Percentiles rank a stretch among this genome's conserved stretches.
Evolutionary conservation across 2,797 vertebrate genomes (phyloP).

Genomic region (Urocyon cinereoargenteus): DNA sequence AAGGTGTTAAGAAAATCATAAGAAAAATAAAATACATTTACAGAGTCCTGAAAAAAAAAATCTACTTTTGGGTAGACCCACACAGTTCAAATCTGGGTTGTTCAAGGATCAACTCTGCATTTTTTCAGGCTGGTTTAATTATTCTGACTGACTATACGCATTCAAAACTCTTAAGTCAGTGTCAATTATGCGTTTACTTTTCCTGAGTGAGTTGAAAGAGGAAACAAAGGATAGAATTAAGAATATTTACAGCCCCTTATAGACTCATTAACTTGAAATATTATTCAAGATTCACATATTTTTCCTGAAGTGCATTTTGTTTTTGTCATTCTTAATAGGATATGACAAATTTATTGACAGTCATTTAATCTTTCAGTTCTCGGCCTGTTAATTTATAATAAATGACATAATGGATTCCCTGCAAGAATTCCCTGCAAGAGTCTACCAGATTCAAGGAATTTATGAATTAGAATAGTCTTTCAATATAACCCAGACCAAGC

Average conservation of each 20-base stretch:
- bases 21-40: not conserved
- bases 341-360: not conserved
- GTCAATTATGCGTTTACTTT: not conserved
- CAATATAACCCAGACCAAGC: not conserved
- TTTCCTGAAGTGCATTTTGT: constrained; percentile 22
- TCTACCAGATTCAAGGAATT: not conserved
- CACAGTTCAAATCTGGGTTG: not conserved
- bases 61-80: not conserved
- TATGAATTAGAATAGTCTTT: not conserved
- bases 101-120: not conserved
- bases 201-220: not conserved
- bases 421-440: not conserved
- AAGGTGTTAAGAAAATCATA: not conserved
- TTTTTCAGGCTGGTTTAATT: not conserved
- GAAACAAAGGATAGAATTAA: not conserved
- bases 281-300: not conserved
- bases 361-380: constrained; percentile 9
- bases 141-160: not conserved
- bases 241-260: not conserved
- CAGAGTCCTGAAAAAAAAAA: not conserved
- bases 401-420: not conserved
- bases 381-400: not conserved
- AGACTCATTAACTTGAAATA: not conserved
- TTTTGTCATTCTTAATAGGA: not conserved
- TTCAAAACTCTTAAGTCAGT: not conserved